Evolutionary conservation across 2,888 invertebrate genomes (phyloP), one percentile per base, ranked within the genome.

Genomic region (Drosophila affinis): DNA sequence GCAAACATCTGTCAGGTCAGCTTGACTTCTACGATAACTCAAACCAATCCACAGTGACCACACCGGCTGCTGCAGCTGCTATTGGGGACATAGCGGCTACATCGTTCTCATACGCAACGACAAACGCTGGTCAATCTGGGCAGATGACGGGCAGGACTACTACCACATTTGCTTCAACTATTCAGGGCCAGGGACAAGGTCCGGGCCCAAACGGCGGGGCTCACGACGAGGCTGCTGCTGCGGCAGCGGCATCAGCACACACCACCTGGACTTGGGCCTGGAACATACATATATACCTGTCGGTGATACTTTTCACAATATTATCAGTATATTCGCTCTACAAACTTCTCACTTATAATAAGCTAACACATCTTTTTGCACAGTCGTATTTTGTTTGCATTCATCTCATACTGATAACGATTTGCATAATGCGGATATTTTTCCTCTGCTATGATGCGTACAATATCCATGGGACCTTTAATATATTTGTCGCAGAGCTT

Each of bases 401-500:
- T 24, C 97, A 98, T 92, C 92, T 97, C 55, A 94, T 98, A 78
- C 92, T 98, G 62, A 96, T 97, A 10, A 93, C 95, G 12, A 95
- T 98, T 49, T 97, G 98, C 89, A 94, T 95, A 18, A 93, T 97
- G 89, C 94, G 97, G 56, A 96, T 97, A 81, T 96, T 97, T 83
- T 98, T 97, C 90, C 94, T 98, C 81, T 96, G 97, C 81, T 96
- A 97, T 90, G 98, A 98, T 92, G 97, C 97, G 0, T 98, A 98
- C 91, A 98, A 98, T 89, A 95, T 96, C n/a, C 95, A 95, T 72
- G 94, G 94, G 71, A 96, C 96, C 0, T 94, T 98, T 89, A 96
- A 96, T 67, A 92, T 94, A 53, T 95, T 96, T 70, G 93, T 97
- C 39, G 96, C 97, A 59, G 96, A 97, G 89, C 95, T 98, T 56